A percentile compares a stretch with the other conserved stretches of the same genome.
Evolutionary conservation across 2,797 vertebrate genomes (phyloP).

Genomic region (Melopsittacus undulatus): DNA sequence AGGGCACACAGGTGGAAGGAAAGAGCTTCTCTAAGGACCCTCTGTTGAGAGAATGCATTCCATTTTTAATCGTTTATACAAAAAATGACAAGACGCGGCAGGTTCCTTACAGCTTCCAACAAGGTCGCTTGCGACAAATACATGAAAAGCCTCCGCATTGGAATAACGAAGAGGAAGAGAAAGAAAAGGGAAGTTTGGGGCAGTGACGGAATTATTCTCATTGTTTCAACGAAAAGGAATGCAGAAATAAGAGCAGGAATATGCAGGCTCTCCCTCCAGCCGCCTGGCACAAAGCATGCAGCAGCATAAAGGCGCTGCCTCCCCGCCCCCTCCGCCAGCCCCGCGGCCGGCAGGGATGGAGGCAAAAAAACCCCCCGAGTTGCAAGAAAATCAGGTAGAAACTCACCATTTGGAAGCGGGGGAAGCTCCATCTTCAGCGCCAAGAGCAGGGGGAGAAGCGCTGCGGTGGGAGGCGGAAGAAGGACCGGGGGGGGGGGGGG

Average conservation of each 20-base stretch:
- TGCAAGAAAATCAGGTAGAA: constrained; percentile 45
- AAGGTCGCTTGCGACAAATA: constrained; percentile 56
- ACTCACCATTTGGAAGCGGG: constrained; percentile 76
- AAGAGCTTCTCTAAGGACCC: constrained; percentile 44
- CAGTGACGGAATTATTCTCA: constrained; percentile 65
- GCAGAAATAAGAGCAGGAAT: constrained; percentile 40
- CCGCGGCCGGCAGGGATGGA: constrained; percentile 26
- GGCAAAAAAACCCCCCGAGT: neutral
- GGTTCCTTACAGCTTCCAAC: constrained; percentile 65
- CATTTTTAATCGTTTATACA: constrained; percentile 28
- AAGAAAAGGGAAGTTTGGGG: constrained; percentile 28
- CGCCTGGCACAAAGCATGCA: constrained; percentile 65
- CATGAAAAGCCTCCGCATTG: constrained; percentile 10
- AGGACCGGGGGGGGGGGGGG: neutral
- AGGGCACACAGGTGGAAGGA: constrained; percentile 74
- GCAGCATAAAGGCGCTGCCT: constrained; percentile 41
- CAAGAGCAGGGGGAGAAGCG: constrained; percentile 8
- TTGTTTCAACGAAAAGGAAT: constrained; percentile 59
- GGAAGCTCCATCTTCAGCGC: constrained; percentile 55
- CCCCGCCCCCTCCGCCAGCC: constrained; percentile 47
- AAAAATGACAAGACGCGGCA: constrained; percentile 52
- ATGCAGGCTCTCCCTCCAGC: constrained; percentile 40
- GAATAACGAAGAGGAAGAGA: constrained; percentile 34
- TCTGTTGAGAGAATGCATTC: constrained; percentile 62
- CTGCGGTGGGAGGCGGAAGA: neutral